Conservation (phyloP, 2,797 vertebrate species). For the Oreochromis mossambicus region DNA sequence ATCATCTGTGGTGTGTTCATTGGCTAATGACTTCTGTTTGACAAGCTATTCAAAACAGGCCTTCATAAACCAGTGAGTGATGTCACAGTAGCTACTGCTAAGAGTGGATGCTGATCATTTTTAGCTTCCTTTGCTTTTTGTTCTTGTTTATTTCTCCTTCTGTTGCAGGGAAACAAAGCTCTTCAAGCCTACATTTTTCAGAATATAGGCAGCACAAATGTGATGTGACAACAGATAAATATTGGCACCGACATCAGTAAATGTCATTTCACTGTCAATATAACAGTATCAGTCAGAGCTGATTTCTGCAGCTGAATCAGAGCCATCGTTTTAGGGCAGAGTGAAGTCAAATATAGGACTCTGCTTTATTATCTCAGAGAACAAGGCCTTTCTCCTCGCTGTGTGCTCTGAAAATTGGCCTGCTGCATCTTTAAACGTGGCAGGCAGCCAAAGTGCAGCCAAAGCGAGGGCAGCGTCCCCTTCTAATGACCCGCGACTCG, state of each 20-base stretch:
- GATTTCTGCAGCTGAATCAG: neutral
- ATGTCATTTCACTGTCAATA: neutral
- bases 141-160: neutral
- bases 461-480: neutral
- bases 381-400: neutral
- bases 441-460: slow-evolving; percentile 8
- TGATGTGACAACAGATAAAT: neutral
- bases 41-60: neutral
- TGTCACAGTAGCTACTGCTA: neutral
- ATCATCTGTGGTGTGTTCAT: neutral
- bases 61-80: neutral
- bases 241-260: neutral
- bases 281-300: neutral
- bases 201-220: neutral
- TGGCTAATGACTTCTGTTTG: neutral
- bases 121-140: neutral
- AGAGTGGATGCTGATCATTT: neutral
- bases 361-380: neutral
- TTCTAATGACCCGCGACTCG: slow-evolving; percentile 2
- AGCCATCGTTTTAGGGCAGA: neutral
- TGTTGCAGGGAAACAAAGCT: neutral
- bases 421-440: neutral
- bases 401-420: neutral
- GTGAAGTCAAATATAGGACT: neutral
- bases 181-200: neutral